Conservation (phyloP, 2,797 vertebrate genomes). For the Danio albolineatus region DNA sequence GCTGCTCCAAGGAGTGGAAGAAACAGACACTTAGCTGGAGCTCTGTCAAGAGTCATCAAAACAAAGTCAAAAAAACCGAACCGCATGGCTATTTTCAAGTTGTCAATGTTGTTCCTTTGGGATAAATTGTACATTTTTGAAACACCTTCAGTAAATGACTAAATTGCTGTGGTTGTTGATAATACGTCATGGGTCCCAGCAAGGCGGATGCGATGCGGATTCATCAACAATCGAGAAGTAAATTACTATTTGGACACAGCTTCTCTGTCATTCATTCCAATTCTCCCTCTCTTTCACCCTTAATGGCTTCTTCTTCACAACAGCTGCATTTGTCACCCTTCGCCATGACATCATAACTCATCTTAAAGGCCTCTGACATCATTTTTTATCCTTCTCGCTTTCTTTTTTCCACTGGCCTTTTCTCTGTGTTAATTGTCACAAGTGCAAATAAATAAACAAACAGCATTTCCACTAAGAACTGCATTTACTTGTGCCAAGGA, state of each 20-base stretch:
- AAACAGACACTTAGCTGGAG: background rate
- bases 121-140: background rate
- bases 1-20: too few relatives aligned
- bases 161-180: background rate
- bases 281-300: conserved; percentile 41
- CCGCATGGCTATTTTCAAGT: background rate
- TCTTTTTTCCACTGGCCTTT: conserved; percentile 11
- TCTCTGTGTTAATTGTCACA: conserved; percentile 45
- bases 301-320: conserved; percentile 46
- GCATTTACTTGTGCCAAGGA: conserved; percentile 72
- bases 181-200: background rate
- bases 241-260: background rate
- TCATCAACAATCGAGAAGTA: background rate
- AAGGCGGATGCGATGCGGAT: background rate
- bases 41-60: background rate
- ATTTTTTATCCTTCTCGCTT: conserved; percentile 17
- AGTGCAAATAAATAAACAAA: conserved; percentile 27
- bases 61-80: too few relatives aligned
- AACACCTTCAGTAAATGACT: background rate
- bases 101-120: background rate
- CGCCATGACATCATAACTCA: conserved; percentile 76
- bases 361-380: conserved; percentile 69
- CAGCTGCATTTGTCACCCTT: conserved; percentile 71
- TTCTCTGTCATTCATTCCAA: background rate
- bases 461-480: conserved; percentile 71